Percentiles rank a stretch among this genome's conserved stretches.
phyloP scores from a whole-genome alignment of 2,797 vertebrate species.

The Hydrolagus colliei region DNA sequence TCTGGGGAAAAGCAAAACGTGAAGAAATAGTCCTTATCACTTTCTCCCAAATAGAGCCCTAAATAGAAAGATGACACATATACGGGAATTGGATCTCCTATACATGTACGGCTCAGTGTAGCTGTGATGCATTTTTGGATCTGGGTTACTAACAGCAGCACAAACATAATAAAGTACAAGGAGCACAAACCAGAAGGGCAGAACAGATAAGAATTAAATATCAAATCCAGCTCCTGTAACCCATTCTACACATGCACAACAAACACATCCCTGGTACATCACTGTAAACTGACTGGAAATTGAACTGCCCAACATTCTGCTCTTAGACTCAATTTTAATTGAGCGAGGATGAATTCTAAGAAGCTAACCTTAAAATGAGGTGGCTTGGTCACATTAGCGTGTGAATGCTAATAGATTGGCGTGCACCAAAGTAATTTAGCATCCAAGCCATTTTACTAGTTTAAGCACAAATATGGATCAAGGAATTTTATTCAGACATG shows the following conservation, averaged over 20 bases:
- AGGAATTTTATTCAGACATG: not conserved
- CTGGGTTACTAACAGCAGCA: conserved; percentile 15
- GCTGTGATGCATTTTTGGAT: conserved; percentile 26
- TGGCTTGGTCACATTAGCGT: not conserved
- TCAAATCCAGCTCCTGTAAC: conserved; percentile 28
- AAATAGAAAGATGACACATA: conserved; percentile 29
- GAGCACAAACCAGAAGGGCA: conserved; percentile 28
- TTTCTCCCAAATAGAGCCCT: conserved; percentile 35
- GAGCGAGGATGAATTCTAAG: not conserved
- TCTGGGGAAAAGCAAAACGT: conserved; percentile 78
- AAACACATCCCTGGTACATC: conserved; percentile 6
- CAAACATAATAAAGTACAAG: conserved; percentile 29
- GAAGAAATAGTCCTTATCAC: conserved; percentile 83
- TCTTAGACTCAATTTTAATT: not conserved
- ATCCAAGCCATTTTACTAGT: not conserved
- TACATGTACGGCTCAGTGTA: conserved; percentile 22
- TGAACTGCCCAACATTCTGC: not conserved
- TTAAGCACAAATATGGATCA: not conserved
- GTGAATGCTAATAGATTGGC: not conserved
- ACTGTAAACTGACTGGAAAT: not conserved
- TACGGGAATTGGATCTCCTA: conserved; percentile 17
- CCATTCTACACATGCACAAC: conserved; percentile 21
- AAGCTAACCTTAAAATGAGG: not conserved
- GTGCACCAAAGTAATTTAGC: not conserved
- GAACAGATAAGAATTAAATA: conserved; percentile 27